These are phyloP conservation scores for Callionymus lyra DNA, from an alignment of 2,113 vertebrate genomes.

Conservation along the genomic window DNA sequence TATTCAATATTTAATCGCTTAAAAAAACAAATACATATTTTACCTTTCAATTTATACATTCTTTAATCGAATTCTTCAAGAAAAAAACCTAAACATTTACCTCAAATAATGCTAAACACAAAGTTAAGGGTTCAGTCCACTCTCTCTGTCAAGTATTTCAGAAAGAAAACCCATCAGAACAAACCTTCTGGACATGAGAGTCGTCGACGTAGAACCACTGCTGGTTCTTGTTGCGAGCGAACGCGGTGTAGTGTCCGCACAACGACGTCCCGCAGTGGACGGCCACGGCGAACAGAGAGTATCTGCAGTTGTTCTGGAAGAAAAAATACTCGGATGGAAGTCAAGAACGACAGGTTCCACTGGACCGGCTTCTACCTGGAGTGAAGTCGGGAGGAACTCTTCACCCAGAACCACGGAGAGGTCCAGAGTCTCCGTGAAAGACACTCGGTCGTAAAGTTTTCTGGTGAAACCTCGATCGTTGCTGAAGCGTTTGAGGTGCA, in stretches of 20 bases:
- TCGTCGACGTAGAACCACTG: conserved; percentile 58
- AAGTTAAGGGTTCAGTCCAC: too few relatives aligned
- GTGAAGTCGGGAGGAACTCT: conserved; percentile 12
- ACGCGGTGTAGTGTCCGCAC: conserved; percentile 62
- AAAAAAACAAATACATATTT: too few relatives aligned
- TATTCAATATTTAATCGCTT: too few relatives aligned
- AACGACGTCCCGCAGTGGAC: conserved; percentile 45
- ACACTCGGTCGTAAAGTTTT: conserved; percentile 41
- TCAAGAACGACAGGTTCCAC: too few relatives aligned
- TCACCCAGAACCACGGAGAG: conserved; percentile 7
- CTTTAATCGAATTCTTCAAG: too few relatives aligned
- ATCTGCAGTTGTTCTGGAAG: conserved; percentile 30
- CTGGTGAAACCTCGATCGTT: neutral
- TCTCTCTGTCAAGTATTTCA: too few relatives aligned
- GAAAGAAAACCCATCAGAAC: neutral
- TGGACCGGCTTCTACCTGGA: conserved; percentile 17
- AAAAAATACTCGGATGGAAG: too few relatives aligned
- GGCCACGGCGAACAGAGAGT: conserved; percentile 60
- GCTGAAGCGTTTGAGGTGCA: conserved; percentile 58
- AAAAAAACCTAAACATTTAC: too few relatives aligned
- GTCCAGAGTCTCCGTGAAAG: conserved; percentile 49
- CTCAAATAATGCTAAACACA: too few relatives aligned
- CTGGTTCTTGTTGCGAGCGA: conserved; percentile 16
- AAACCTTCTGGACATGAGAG: conserved; percentile 23
- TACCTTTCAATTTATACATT: too few relatives aligned